phyloP scores from a whole-genome alignment of 2,888 invertebrate species.

The Drosophila bunnanda region DNA sequence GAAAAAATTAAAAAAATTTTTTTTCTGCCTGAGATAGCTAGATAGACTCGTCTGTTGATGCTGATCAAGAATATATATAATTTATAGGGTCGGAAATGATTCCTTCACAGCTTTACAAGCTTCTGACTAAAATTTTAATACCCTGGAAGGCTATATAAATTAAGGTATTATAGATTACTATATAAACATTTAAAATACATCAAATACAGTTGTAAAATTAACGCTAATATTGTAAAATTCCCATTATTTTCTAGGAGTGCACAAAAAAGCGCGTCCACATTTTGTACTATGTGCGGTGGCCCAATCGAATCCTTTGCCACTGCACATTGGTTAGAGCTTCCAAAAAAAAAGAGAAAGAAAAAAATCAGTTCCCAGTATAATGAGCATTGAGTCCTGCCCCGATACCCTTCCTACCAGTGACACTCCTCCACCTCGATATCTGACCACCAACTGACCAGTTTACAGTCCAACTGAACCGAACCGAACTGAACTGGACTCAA shows the following conservation, averaged over 20 bases:
- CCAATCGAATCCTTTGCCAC: constrained; percentile 51
- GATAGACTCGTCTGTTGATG: no score
- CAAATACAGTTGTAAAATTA: no score
- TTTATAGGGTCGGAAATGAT: no score
- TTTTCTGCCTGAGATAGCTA: no score
- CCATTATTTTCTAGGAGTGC: neutral
- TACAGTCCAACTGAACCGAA: constrained; percentile 30
- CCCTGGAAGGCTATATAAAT: no score
- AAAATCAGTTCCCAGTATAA: constrained; percentile 58
- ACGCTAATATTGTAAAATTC: no score
- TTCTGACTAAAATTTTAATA: no score
- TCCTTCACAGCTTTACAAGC: no score
- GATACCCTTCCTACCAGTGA: constrained; percentile 21
- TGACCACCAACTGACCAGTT: constrained; percentile 43
- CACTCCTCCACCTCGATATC: constrained; percentile 20
- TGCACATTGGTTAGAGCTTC: constrained; percentile 39
- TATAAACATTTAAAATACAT: no score
- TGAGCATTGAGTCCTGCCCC: constrained; percentile 55
- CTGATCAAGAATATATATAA: no score
- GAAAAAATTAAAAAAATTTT: no score
- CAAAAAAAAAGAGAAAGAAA: constrained; percentile 14
- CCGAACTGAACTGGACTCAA: constrained; percentile 31
- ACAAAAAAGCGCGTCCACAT: constrained; percentile 29
- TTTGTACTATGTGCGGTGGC: constrained; percentile 60
- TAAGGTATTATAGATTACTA: no score